Base-by-base conservation (phyloP, 2,888 invertebrate genomes). In the Diarsia mendica region DNA sequence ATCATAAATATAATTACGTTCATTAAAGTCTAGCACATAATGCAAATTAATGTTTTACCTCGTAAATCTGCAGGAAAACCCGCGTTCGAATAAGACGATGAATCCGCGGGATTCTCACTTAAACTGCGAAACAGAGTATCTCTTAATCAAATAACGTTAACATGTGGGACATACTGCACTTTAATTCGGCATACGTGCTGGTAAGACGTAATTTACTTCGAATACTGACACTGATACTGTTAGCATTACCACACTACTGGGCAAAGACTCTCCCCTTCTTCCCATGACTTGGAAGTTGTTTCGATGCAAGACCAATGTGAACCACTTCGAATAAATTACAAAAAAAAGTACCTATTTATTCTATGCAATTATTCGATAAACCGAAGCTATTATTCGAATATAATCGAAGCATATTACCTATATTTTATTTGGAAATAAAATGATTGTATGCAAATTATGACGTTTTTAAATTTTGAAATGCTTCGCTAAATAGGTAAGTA, bases 131-230 rank as follows among this genome's bases (percentile, higher is more conserved):
- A 88, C 79, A 85, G 86, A 88, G 89, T 90, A 91, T 90, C 86
- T 91, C 89, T 91, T 92, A 92, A 92, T 93, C 92, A 93, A 91
- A 93, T 91, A 91, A 90, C 82, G 85, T 84, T 90, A 86, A 85
- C 84, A 80, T 75, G 55, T 76, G 88, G 48, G 87, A 92, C 93
- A 91, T 85, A 93, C 90, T 49, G 87, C 13, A 65, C 3, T 39
- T 49, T 20, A 78, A 72, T 53, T 78, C 60, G 46, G 23, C 74
- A 33, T 44, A 15, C 80, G 46, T 77, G 61, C 44, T 67, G 28
- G 28, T 28, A 28, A 28, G 28, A 28, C 28, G 28, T 28, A 28
- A 28, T 28, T 28, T 28, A 28, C 28, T 28, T 28, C 2, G 28
- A 28, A 28, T 28, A 28, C 28, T 28, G 2, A 28, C 28, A 28